Conservation (phyloP, 2,113 vertebrate genomes). For the Sorex fumeus region DNA sequence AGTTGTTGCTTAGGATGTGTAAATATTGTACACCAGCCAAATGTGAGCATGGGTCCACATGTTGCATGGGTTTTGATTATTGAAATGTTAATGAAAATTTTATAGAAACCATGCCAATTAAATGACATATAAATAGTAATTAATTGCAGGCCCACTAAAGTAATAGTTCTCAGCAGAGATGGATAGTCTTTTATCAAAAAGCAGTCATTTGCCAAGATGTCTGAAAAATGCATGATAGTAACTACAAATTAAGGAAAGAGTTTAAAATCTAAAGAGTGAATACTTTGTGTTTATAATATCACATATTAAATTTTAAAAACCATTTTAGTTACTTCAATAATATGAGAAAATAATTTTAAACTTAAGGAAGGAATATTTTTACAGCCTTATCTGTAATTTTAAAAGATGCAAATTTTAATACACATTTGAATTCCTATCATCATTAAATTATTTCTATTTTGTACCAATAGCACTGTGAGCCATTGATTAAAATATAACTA, state of each 20-base stretch:
- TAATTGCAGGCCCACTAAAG: constrained; percentile 49
- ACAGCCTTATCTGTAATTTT: no score
- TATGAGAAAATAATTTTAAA: neutral
- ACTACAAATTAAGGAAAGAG: neutral
- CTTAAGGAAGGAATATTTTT: neutral
- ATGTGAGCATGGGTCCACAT: neutral
- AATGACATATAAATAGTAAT: constrained; percentile 38
- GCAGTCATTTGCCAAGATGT: neutral
- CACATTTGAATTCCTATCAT: neutral
- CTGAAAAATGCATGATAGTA: neutral
- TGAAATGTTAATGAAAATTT: constrained; percentile 43
- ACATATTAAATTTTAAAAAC: neutral
- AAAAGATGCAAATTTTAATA: no score
- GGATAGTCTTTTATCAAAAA: neutral
- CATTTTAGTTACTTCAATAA: neutral
- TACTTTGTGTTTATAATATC: neutral
- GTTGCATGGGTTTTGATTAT: neutral
- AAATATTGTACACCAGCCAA: constrained; percentile 28
- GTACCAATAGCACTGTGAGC: neutral
- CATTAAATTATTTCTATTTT: neutral
- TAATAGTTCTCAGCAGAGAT: neutral
- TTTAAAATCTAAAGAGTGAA: neutral
- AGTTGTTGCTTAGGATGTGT: neutral
- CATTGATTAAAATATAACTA: neutral
- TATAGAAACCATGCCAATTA: constrained; percentile 26